Base-by-base conservation (phyloP, 2,113 vertebrate genomes). In the Garra rufa region DNA sequence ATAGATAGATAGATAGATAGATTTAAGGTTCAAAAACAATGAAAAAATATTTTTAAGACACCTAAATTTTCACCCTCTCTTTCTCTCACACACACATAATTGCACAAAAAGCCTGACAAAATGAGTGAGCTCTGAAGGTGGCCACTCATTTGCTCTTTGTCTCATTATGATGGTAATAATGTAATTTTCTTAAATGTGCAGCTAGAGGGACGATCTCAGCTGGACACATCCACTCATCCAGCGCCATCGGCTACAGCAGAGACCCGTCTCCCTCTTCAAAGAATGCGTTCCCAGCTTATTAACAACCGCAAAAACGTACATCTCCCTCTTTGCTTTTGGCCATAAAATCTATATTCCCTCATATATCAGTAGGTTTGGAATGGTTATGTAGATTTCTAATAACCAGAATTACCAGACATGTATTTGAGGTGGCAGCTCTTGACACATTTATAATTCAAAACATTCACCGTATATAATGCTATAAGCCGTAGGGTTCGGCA, bases 321-420 rank as follows among this genome's bases (percentile, higher is more conserved):
- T 17, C 77, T 59, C 55, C 21, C 34, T 43, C 52, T 59, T 43
- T 41, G 76, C 15, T 50, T 79, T 69, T 69, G 44, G 55, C 24
- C 13, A 26, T 46, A 11, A 9, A 46, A 46, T 52, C 48, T 17
- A 52, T 80, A 43, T 50, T 81, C 28, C 44, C 17, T 50, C 26
- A 48, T 50, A 69, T 30, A n/a, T 50, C 79, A 67, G 50, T n/a
- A 43, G 61, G 43, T 46, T 38, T 34, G 17, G 21, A 52, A 52
- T 69, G 46, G 79, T 38, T 70, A 55, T 70, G 80, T 41, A 82
- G 65, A 69, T 82, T 71, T 82, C 44, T 82, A 82, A 82, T 82
- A 70, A 70, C 61, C 8, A 34, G 11, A 70, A 82, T 82, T 26
- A 82, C 59, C 44, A 81, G 78, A 81, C 44, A 41, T 46, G 59